Base-by-base conservation (phyloP, 2,113 vertebrate species). In the Heloderma charlesbogerti region DNA sequence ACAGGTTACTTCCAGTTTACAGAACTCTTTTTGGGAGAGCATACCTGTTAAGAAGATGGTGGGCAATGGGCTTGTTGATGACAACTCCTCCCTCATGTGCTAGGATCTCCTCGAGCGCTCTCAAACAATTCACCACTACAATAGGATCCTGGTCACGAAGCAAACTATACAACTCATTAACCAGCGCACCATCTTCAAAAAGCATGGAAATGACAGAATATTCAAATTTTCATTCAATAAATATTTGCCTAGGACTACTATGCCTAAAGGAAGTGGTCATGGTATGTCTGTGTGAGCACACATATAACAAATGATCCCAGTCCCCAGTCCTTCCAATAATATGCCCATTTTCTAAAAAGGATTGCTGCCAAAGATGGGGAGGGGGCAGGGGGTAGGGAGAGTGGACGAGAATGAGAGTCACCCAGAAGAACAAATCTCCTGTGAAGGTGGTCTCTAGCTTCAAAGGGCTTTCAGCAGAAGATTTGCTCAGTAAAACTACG, bases 21-120 rank as follows among this genome's bases (percentile, higher is more conserved):
- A 87, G n/a, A 45, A 1, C 22, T 12, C 1, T 0, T 29, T 0
- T 2, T 27, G 54, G 84, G 74, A 48, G 60, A 94, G 78, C 94
- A 63, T 87, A 99, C 99, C 99, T 98, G 97, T 99, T 99, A 91
- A 99, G 97, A 69, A 99, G 99, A 95, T 99, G 99, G 93, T 99
- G 99, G 27, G 99, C 98, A 45, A 99, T 99, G 77, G 99, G 98
- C 89, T 99, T 99, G 97, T 99, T 99, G 90, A 99, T 99, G 84
- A 99, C 98, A 40, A 99, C 98, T 37, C 99, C 99, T 87, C 99
- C 99, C 93, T 99, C 99, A 34, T 98, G 97, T 93, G 97, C 98
- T 89, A 99, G 94, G 89, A 99, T 98, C 95, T 99, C 99, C 93
- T 99, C 99, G 86, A 99, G 97, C 22, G 99, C 98, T 89, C 99